These are phyloP conservation scores for Poliocrania exsul DNA, from an alignment of 2,797 vertebrate species.

Conservation along the genomic window DNA sequence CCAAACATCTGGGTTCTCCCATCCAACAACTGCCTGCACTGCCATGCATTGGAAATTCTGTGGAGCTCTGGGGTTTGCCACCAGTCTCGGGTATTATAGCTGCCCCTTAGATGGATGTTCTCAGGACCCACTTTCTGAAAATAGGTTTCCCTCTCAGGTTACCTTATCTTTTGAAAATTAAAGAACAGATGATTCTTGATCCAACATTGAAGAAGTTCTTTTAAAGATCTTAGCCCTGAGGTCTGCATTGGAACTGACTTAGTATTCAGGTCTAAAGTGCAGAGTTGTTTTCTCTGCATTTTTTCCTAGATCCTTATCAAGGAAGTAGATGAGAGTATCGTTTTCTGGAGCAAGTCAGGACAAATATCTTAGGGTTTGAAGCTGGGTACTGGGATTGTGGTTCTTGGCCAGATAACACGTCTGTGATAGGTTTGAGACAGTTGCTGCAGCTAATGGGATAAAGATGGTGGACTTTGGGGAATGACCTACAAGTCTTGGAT, in stretches of 20 bases:
- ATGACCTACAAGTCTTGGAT: background rate
- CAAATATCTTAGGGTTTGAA: background rate
- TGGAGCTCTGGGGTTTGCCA: background rate
- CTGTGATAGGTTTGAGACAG: background rate
- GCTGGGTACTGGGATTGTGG: background rate
- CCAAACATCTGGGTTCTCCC: background rate
- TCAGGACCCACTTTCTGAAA: background rate
- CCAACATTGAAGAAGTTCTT: background rate
- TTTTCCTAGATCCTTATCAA: slow-evolving; percentile 50
- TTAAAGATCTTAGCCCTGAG: background rate
- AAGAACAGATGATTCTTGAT: slow-evolving; percentile 9
- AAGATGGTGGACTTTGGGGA: background rate
- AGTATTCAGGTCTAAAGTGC: background rate
- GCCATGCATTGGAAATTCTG: background rate
- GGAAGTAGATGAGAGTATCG: background rate
- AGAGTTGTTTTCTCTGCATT: slow-evolving; percentile 25
- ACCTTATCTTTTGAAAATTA: slow-evolving; percentile 1
- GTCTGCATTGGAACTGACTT: background rate
- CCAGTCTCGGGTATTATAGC: background rate
- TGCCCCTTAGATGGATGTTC: background rate
- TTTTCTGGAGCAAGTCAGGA: slow-evolving; percentile 8
- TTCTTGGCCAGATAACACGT: background rate
- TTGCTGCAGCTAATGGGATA: background rate
- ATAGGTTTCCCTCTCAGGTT: background rate
- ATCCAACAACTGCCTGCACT: background rate